phyloP scores from a whole-genome alignment of 2,888 invertebrate genomes.

The Metalampra italica region DNA sequence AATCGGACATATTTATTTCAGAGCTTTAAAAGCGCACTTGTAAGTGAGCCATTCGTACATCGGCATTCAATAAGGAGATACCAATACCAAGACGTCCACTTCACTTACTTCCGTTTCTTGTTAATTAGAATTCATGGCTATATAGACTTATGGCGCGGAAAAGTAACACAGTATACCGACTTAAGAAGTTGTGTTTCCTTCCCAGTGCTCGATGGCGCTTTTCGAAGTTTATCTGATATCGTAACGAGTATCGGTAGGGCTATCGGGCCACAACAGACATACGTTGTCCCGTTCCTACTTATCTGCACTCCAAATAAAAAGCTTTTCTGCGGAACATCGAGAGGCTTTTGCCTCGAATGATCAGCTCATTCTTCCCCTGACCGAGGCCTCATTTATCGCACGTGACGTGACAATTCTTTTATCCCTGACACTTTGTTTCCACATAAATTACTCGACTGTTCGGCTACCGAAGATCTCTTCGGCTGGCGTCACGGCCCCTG shows the following conservation, averaged over 20 bases:
- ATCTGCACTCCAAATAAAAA: slow-evolving; percentile 53
- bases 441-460: slow-evolving; percentile 62
- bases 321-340: slow-evolving; percentile 36
- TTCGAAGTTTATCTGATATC: slow-evolving; percentile 61
- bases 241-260: slow-evolving; percentile 47
- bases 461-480: slow-evolving; percentile 53
- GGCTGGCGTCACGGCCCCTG: slow-evolving; percentile 46
- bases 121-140: slow-evolving; percentile 57
- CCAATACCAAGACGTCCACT: slow-evolving; percentile 43
- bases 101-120: slow-evolving; percentile 54
- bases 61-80: slow-evolving; percentile 26
- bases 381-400: slow-evolving; percentile 51
- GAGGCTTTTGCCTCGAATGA: slow-evolving; percentile 30
- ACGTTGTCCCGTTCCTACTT: slow-evolving; percentile 45
- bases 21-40: slow-evolving; percentile 37
- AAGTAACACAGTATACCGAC: slow-evolving; percentile 61
- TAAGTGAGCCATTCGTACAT: slow-evolving; percentile 42
- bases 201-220: slow-evolving; percentile 38
- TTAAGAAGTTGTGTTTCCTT: slow-evolving; percentile 49
- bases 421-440: slow-evolving; percentile 59
- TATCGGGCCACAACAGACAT: slow-evolving; percentile 49
- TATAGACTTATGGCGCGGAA: slow-evolving; percentile 52
- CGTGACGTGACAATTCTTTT: slow-evolving; percentile 66
- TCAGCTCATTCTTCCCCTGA: slow-evolving; percentile 37
- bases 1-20: slow-evolving; percentile 65